Evolutionary conservation across 2,888 invertebrate genomes (phyloP), one percentile per base, ranked within the genome.

Genomic region (Drosophila conformis): DNA sequence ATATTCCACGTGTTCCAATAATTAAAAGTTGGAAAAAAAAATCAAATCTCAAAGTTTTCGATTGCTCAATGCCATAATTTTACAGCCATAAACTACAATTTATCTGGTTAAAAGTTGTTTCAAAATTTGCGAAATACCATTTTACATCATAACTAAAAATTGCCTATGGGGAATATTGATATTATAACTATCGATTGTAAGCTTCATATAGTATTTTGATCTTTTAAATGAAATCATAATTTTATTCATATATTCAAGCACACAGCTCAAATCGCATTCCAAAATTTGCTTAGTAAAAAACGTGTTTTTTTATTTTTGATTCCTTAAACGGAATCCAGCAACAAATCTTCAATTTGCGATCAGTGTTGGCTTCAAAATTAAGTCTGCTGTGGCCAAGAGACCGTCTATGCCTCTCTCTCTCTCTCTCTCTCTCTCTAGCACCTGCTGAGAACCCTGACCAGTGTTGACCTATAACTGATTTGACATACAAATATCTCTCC

Each of bases 381-480:
- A 69, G 38, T 42, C 61, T 62, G 54, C 71, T 72, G 78, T 63
- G 52, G 89, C 79, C 87, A 88, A 79, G 61, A 83, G 68, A 78
- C 10, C n/a, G n/a, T n/a, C n/a, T n/a, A n/a, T n/a, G n/a, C n/a
- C n/a, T n/a, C n/a, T n/a, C n/a, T 42, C 6, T 36, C 25, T 36
- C 7, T 6, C 18, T n/a, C 7, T 52, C 31, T 4, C 11, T 18
- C 11, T 27, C 27, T n/a, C 27, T 38, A 40, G 29, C 56, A 40
- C 29, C 48, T 59, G 59, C 69, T 53, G 69, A 69, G 73, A 75
- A 62, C 81, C 73, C 64, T 78, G 84, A 87, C 78, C 84, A 87
- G 68, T 73, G 72, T 79, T 89, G 85, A 86, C 85, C 85, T 80
- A 86, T 86, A 87, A 86, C 77, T 76, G 82, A 87, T 62, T 69